Conservation (phyloP, 2,113 vertebrate species). For the Heterocephalus glaber region DNA sequence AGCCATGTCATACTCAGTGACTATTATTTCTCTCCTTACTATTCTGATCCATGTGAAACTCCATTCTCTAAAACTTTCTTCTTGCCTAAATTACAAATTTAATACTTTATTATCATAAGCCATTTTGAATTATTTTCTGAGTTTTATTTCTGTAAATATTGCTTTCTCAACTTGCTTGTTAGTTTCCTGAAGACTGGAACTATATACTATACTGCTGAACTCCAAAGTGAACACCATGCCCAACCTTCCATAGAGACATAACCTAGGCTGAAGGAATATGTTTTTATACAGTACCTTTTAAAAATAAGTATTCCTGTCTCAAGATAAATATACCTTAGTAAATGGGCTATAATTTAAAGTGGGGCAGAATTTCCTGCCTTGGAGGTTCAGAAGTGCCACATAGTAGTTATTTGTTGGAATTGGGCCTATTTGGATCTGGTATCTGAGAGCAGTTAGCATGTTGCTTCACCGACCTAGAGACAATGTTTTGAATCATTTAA, state of each 20-base stretch:
- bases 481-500: background rate
- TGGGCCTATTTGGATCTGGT: background rate
- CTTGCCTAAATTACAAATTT: background rate
- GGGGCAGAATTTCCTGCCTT: background rate
- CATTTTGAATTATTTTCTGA: slow-evolving; percentile 15
- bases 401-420: background rate
- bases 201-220: background rate
- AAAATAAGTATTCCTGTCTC: background rate
- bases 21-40: background rate
- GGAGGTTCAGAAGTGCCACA: background rate
- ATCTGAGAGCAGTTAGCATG: background rate
- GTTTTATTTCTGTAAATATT: background rate
- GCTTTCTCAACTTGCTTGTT: background rate
- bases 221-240: background rate
- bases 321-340: background rate
- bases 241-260: background rate
- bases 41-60: background rate
- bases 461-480: background rate
- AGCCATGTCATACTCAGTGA: background rate
- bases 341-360: background rate
- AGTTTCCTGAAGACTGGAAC: background rate
- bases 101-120: background rate
- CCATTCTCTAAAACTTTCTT: background rate
- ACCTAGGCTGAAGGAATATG: background rate
- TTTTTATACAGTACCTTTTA: background rate